Base-by-base conservation (phyloP, 2,797 vertebrate genomes). In the Takifugu ocellatus region DNA sequence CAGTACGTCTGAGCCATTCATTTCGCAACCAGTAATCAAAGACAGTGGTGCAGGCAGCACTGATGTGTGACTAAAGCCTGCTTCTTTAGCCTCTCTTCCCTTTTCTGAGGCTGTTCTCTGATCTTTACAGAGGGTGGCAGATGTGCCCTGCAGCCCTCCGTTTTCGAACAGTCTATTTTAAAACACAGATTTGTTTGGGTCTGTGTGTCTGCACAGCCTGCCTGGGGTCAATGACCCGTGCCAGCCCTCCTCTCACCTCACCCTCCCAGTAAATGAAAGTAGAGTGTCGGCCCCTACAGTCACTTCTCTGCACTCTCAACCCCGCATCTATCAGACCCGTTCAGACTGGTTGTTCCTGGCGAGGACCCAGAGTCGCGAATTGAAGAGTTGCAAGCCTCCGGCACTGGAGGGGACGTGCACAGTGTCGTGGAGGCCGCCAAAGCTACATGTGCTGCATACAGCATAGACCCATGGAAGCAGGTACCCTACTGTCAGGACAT, bases 401-500 rank as follows among this genome's bases (percentile, higher is more conserved):
- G 70, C 27, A 27, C 45, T 51, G 14, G 44, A 10, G 17, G 75
- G 70, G 49, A 56, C 68, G 54, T 66, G 59, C 79, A 73, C 75
- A 83, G 78, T 79, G 64, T 68, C 36, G 24, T 49, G 55, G 63
- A 85, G 76, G 75, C 74, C 29, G 61, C 69, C 81, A 71, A 70
- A 59, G 74, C 72, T 78, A 79, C 72, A 74, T 62, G 63, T 72
- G 78, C 78, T 31, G 70, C 69, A 56, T 63, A 85, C 75, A 87
- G 81, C 77, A 55, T 85, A 87, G 79, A 88, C 83, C 48, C 66
- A 82, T 82, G 70, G 66, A 88, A 91, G 87, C 87, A 77, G 81
- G 84, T 89, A 86, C 75, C 67, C 78, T 84, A 89, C 81, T 79
- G 81, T 87, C 68, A 77, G 70, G 77, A 86, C 73, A 59, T 80